These are phyloP conservation scores for Miltochrista miniata DNA, from an alignment of 2,888 invertebrate species.

Conservation along the genomic window DNA sequence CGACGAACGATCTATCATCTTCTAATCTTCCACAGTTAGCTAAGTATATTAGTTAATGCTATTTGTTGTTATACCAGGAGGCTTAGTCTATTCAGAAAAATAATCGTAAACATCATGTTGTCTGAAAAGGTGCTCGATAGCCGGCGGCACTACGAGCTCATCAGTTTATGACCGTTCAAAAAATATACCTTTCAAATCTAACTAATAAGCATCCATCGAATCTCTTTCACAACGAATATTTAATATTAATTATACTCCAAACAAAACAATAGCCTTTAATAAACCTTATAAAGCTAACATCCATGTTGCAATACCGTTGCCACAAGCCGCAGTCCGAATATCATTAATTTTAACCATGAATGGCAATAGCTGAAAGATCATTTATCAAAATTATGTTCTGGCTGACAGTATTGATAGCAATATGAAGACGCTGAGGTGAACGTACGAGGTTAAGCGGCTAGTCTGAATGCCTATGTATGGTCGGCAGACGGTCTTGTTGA, in stretches of 20 bases:
- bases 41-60: too few species aligned
- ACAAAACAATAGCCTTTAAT: conserved; percentile 8
- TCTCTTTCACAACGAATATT: conserved; percentile 22
- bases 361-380: conserved; percentile 26
- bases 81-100: too few species aligned
- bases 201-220: not conserved
- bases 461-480: not conserved
- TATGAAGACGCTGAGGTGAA: not conserved
- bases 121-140: too few species aligned
- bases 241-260: conserved; percentile 29
- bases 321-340: conserved; percentile 39
- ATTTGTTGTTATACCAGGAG: too few species aligned
- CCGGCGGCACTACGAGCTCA: too few species aligned
- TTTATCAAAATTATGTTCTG: conserved; percentile 6
- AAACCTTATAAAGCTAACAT: conserved; percentile 10
- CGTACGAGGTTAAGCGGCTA: not conserved
- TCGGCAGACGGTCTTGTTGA: too few species aligned
- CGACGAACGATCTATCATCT: too few species aligned
- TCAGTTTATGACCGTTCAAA: not conserved
- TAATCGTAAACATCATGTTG: too few species aligned
- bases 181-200: not conserved
- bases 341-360: conserved; percentile 56
- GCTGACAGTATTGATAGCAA: not conserved
- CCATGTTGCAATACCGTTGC: conserved; percentile 43
- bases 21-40: too few species aligned